These are phyloP conservation scores for Nerophis ophidion DNA, from an alignment of 2,113 vertebrate genomes.

Conservation along the genomic window DNA sequence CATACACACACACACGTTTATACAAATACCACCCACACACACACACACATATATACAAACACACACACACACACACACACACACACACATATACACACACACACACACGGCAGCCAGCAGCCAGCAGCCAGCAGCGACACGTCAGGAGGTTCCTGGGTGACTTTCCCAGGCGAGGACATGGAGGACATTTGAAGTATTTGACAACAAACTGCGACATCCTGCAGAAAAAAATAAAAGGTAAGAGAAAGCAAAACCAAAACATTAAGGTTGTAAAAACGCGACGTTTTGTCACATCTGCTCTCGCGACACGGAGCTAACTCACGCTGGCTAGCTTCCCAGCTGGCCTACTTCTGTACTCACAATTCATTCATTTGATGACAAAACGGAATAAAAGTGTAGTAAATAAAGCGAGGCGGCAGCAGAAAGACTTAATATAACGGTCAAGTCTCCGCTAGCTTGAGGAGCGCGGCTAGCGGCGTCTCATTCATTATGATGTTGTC, in stretches of 20 bases:
- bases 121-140: neutral
- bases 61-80: too few relatives aligned
- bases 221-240: conserved; percentile 42
- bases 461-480: neutral
- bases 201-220: conserved; percentile 11
- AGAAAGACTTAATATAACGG: too few relatives aligned
- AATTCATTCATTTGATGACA: neutral
- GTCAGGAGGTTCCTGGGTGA: conserved; percentile 7
- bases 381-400: neutral
- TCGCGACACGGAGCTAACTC: conserved; percentile 44
- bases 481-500: neutral
- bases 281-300: neutral
- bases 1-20: too few relatives aligned
- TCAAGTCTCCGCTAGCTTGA: neutral
- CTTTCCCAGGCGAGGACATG: conserved; percentile 30
- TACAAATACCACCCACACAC: too few relatives aligned
- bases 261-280: neutral
- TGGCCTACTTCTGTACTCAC: conserved; percentile 19
- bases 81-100: too few relatives aligned
- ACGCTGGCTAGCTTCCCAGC: conserved; percentile 41
- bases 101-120: too few relatives aligned
- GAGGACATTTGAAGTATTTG: conserved; percentile 12
- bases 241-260: neutral
- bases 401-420: too few relatives aligned
- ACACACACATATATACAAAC: too few relatives aligned